Evolutionary conservation across 2,888 invertebrate genomes (phyloP), one percentile per base, ranked within the genome.

Genomic region (Baccha elongata): DNA sequence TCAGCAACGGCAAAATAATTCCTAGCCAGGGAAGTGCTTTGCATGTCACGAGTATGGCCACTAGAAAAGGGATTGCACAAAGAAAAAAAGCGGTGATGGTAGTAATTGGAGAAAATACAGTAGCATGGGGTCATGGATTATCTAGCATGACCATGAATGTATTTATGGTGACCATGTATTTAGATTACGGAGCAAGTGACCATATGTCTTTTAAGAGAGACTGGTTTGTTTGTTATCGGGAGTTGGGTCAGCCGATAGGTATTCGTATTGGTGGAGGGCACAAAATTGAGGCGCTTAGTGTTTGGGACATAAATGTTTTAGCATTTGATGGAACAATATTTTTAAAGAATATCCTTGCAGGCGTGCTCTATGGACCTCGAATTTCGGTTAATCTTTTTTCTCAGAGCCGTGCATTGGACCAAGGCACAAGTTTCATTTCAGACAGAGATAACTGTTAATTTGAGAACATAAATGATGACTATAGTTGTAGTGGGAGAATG

Each of bases 1-100:
- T 11, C 35, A 35, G 35, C 35, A 35, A n/a, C 7, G 35, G 8
- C 11, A 35, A 35, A 35, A 4, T 10, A 46, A 46, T 46, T 21
- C 19, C 19, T 11, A 46, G 15, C 2, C 48, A 21, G 58, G 58
- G 7, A 58, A 58, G 40, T 85, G 85, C 73, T 85, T 68, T 64
- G 53, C 53, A 19, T 85, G 85, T 60, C 52, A 64, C 11, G 55
- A 71, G 75, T 53, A 26, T 7, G 75, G 83, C 8, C 85, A 85
- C 65, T 62, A 67, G 68, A 75, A 85, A 60, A 75, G 21, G 46
- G 69, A 78, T 52, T 81, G 72, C 76, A 64, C 68, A 15, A 13
- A 19, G 17, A 69, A 67, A 50, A 35, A 35, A 10, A 35, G 10
- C 8, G n/a, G 35, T 35, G 1, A 11, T 35, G 35, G 26, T 26